A percentile compares a stretch with the other conserved stretches of the same genome.
Conservation (phyloP, 2,113 vertebrate species). For the Grallaria varia region DNA sequence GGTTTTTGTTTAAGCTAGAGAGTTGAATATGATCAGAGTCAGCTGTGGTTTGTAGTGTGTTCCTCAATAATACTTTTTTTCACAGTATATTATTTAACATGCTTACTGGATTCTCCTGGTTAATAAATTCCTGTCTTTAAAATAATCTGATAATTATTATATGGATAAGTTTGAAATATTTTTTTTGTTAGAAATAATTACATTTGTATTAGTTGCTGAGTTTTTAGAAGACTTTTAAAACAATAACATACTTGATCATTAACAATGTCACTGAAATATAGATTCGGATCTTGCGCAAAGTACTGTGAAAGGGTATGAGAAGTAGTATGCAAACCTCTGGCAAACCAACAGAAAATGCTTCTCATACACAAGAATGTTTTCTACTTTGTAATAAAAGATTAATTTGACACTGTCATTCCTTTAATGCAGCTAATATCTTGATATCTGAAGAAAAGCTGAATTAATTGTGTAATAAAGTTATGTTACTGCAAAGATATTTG, state of each 20-base stretch:
- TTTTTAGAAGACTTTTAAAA: background rate
- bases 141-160: background rate
- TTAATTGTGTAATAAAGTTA: background rate
- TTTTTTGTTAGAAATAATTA: background rate
- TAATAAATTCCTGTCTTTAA: background rate
- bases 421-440: background rate
- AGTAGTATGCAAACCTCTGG: background rate
- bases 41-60: background rate
- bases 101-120: background rate
- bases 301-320: background rate
- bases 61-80: background rate
- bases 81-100: background rate
- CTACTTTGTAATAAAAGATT: background rate
- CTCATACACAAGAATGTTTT: background rate
- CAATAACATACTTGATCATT: background rate
- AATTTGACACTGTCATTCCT: background rate
- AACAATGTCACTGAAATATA: background rate
- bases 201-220: background rate
- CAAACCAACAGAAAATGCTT: background rate
- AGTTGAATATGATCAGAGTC: background rate
- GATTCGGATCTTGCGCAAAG: background rate
- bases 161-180: background rate
- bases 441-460: background rate
- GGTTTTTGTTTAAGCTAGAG: background rate
- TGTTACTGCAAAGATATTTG: background rate